These are phyloP conservation scores for Odiellus spinosus DNA, from an alignment of 2,888 invertebrate genomes.

Conservation along the genomic window DNA sequence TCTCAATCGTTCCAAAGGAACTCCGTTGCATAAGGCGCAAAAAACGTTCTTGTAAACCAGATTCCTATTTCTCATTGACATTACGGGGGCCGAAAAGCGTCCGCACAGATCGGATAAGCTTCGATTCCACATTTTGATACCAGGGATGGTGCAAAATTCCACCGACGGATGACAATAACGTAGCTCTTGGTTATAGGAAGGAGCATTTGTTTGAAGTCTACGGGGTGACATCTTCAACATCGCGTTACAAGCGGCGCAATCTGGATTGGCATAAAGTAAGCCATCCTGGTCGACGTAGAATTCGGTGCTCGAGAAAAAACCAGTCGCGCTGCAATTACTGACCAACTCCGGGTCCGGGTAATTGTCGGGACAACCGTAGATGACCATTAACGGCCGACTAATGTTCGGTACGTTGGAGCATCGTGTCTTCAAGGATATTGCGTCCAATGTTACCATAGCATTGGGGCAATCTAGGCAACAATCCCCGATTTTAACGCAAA, in stretches of 20 bases:
- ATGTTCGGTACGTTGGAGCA: not conserved
- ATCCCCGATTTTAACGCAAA: too few species aligned
- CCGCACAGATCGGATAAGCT: conserved; percentile 2
- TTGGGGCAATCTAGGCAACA: not conserved
- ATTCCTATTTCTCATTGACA: not conserved
- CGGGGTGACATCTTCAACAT: not conserved
- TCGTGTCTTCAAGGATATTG: too few species aligned
- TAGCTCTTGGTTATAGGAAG: not conserved
- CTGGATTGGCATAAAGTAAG: conserved; percentile 6
- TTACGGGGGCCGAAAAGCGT: conserved; percentile 5
- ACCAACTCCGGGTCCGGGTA: not conserved
- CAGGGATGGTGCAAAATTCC: conserved; percentile 1
- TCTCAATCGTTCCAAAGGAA: conserved; percentile 1
- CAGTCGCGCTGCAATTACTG: not conserved
- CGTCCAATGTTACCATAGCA: conserved; percentile 1
- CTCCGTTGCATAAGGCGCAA: conserved; percentile 12
- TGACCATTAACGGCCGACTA: not conserved
- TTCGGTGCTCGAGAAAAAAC: too few species aligned
- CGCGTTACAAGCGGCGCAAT: conserved; percentile 12
- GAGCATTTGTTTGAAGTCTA: too few species aligned
- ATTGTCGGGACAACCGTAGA: not conserved
- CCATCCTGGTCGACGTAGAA: not conserved
- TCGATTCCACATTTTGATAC: not conserved
- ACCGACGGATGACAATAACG: conserved; percentile 5
- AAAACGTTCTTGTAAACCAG: conserved; percentile 11